These are phyloP conservation scores for Amiota mariae DNA, from an alignment of 2,888 invertebrate species.

Conservation along the genomic window DNA sequence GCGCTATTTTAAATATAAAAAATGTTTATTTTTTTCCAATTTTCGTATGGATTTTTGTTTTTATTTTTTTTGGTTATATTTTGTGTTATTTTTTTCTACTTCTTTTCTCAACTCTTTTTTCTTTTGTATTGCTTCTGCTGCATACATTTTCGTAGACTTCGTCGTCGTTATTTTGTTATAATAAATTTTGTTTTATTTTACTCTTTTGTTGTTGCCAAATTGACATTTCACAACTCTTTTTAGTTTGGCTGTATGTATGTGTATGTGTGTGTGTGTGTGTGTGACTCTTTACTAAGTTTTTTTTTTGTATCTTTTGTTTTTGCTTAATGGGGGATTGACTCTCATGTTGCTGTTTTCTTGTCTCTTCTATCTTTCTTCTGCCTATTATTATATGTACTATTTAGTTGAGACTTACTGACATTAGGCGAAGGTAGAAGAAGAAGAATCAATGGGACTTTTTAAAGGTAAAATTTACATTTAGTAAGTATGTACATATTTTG, in stretches of 20 bases:
- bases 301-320: background rate
- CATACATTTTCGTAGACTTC: background rate
- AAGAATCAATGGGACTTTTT: too few species aligned
- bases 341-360: background rate
- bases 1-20: constrained; percentile 63
- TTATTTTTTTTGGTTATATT: background rate
- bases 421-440: too few species aligned
- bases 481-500: background rate
- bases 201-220: constrained; percentile 56
- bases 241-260: background rate
- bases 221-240: constrained; percentile 58
- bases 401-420: too few species aligned
- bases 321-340: background rate
- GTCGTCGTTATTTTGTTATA: constrained; percentile 30
- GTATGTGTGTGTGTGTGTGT: background rate
- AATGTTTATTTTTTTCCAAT: constrained; percentile 60
- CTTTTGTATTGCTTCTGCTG: too few species aligned
- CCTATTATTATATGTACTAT: background rate
- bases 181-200: constrained; percentile 28
- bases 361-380: background rate
- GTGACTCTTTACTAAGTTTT: background rate
- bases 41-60: constrained; percentile 11
- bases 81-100: constrained; percentile 47
- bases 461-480: background rate
- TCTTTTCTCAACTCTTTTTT: background rate